Conservation (phyloP, 2,797 vertebrate genomes). For the Anguilla marmorata region DNA sequence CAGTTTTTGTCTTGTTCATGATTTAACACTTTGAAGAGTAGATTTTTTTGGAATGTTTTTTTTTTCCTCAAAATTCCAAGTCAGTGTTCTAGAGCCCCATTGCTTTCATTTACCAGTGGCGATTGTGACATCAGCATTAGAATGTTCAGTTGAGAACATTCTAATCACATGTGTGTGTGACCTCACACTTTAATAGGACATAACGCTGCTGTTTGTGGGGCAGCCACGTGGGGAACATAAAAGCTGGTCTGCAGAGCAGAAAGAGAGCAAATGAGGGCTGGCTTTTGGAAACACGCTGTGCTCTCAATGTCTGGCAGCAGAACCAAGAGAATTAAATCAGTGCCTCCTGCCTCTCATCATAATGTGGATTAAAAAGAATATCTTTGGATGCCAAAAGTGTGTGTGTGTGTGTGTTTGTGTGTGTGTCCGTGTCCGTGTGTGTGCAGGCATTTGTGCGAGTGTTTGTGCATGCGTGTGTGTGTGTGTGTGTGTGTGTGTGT, state of each 20-base stretch:
- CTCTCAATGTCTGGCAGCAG: background rate
- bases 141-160: too few species aligned
- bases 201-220: background rate
- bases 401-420: background rate
- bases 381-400: conserved; percentile 17
- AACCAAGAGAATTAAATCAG: conserved; percentile 12
- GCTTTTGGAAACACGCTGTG: background rate
- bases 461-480: background rate
- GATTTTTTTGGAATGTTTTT: too few species aligned
- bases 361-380: background rate
- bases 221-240: background rate
- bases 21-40: background rate
- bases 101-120: too few species aligned
- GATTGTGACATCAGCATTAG: too few species aligned
- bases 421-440: background rate
- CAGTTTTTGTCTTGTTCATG: background rate
- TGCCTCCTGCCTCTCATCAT: background rate
- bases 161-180: too few species aligned
- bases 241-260: background rate
- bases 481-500: background rate
- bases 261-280: background rate
- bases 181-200: too few species aligned
- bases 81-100: too few species aligned
- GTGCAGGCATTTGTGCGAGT: background rate
- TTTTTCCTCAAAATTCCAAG: too few species aligned